Base-by-base conservation (phyloP, 1,140 invertebrate species). In the Musca domestica region DNA sequence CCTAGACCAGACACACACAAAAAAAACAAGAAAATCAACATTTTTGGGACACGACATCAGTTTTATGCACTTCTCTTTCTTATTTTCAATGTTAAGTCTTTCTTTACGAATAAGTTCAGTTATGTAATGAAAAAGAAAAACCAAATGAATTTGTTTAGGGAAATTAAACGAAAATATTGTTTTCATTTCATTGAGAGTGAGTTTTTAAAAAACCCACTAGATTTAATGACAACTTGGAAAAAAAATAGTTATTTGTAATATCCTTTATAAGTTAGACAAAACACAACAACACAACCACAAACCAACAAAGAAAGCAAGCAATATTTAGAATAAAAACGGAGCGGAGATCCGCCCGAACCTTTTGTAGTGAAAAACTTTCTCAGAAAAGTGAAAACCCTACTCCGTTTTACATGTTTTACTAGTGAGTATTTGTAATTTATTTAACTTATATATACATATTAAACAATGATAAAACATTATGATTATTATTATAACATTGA, bases 351-450 rank as follows among this genome's bases (percentile, higher is more conserved):
- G 7, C 25, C 15, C 19, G 6, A 61, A 23, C 6, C 19, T 61
- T 61, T 61, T 61, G 56, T 61, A 61, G 56, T 34, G 27, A 61
- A 58, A n/a, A 56, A 15, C 14, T 30, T 58, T 19, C 54, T 58
- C 15, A 58, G 27, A 61, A 41, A 58, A 15, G 34, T 19, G 17
- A 61, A 41, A 61, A 41, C 27, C 48, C 48, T n/a, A 12, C 56
- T 30, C 56, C 56, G 27, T 61, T 61, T 41, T 61, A 61, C 19
- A 61, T 61, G 56, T 61, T 61, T 61, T 61, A 61, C 56, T 61
- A 61, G 56, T 61, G 56, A 61, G 63, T 64, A 52, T 61, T 68
- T 68, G 58, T 68, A 63, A 68, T 68, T 68, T 68, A 63, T 51
- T 54, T 54, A 65, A 65, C 64, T 68, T 68, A 68, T 25, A 64